These are phyloP conservation scores for Drosophila azteca DNA, from an alignment of 1,140 invertebrate genomes.

Conservation along the genomic window DNA sequence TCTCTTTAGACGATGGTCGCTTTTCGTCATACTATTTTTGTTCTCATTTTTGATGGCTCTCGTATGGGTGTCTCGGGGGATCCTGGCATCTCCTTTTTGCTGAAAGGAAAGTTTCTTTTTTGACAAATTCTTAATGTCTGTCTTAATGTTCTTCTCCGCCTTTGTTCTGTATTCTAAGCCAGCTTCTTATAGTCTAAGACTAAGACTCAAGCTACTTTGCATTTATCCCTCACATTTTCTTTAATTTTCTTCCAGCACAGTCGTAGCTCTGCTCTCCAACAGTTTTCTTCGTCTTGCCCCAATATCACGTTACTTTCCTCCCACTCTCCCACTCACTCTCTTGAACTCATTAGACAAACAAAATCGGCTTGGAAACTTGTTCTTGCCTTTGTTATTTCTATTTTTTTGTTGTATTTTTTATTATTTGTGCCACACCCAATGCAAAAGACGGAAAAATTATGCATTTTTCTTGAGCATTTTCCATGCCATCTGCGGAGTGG, in stretches of 20 bases:
- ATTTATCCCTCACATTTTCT: too few species aligned
- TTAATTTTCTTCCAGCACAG: too few species aligned
- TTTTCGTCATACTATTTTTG: too few species aligned
- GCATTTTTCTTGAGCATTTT: slow-evolving; percentile 64
- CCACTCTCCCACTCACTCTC: not conserved
- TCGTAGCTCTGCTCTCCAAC: not conserved
- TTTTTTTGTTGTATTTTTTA: slow-evolving; percentile 15
- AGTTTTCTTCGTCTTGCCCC: not conserved
- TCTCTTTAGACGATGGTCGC: slow-evolving; percentile 30
- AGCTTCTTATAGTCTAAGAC: not conserved
- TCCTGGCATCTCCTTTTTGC: too few species aligned
- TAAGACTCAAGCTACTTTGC: too few species aligned
- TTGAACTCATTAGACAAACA: slow-evolving; percentile 51
- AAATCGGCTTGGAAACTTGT: slow-evolving; percentile 45
- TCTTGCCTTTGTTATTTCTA: slow-evolving; percentile 48
- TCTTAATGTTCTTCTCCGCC: not conserved
- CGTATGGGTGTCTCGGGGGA: too few species aligned
- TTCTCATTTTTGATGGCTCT: too few species aligned
- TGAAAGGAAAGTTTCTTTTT: too few species aligned
- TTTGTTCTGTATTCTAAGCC: too few species aligned
- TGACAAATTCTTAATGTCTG: too few species aligned
- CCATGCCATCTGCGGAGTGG: slow-evolving; percentile 65
- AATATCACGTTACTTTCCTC: not conserved
- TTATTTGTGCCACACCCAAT: slow-evolving; percentile 53
- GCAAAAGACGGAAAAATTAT: slow-evolving; percentile 59